Evolutionary conservation across 2,113 vertebrate species (phyloP), one percentile per base, ranked within the genome.

Genomic region (Chascanopsetta lugubris): DNA sequence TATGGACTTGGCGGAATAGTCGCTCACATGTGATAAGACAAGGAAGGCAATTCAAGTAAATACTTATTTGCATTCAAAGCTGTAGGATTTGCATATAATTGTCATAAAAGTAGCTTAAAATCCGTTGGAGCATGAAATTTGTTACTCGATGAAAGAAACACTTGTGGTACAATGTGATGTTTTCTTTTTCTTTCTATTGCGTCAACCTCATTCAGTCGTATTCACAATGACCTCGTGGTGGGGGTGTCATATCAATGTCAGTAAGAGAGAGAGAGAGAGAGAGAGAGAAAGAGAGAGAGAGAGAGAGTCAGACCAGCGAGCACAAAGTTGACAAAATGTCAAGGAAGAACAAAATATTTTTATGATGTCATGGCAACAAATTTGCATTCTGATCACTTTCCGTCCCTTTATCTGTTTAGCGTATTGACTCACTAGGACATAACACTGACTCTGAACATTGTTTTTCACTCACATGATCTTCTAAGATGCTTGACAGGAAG

Each of bases 51-150:
- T 61, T 67, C 26, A 45, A 67, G 40, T 51, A 72, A 84, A 64
- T 53, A 32, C 47, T 34, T 59, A 68, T 78, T 82, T 84, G 42
- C 45, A 73, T 78, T 75, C 50, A 82, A 62, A 75, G 20, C 56
- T 62, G 21, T 11, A 29, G 57, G 61, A 80, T 76, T 81, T 86
- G 64, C 61, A 83, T 80, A 58, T 72, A 65, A 67, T 69, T 72
- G 66, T 45, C 10, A 43, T 42, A 77, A 64, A 47, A 42, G 58
- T 51, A 20, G 51, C 34, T 65, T 54, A 64, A 61, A 75, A 66
- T 68, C 49, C 71, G 50, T 69, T 64, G 61, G 68, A 45, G 53
- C 54, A 58, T 69, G 45, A 10, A n/a, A 50, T 49, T 15, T 26
- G 13, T 49, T 25, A 25, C 24, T 17, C 21, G 0, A 49, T 22